Evolutionary conservation across 2,888 invertebrate species (phyloP), one percentile per base, ranked within the genome.

Genomic region (Anticlea derivata): DNA sequence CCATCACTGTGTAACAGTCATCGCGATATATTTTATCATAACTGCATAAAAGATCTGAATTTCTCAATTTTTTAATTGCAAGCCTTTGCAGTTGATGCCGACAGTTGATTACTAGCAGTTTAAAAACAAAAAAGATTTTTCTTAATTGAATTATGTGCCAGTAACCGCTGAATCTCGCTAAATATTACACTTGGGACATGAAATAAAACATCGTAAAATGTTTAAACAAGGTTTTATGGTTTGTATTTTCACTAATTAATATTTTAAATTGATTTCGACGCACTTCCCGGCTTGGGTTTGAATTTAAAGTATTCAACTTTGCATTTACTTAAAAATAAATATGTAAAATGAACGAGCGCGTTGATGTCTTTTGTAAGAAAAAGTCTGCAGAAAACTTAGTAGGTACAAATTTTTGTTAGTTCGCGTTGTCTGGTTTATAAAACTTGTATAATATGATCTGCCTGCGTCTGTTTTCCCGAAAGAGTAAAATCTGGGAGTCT

Each of bases 1-100:
- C 26, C 30, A 31, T 50, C 55, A 61, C 52, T 58, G 61, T 64
- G 6, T 20, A 37, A 68, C 63, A 73, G 68, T 63, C 63, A 62
- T 41, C 48, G 33, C 30, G 48, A 51, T 56, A 31, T 37, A 41
- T 52, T 37, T 47, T 47, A 60, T 53, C 50, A 61, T 55, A 61
- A 63, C 60, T 57, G 46, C 55, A 60, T 65, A 50, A 69, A 48
- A 40, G 39, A 49, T 49, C 73, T 67, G 65, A 61, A 69, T 77
- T 78, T 76, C 73, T 68, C 72, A 77, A 77, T 68, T 61, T 68
- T 70, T 74, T 78, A 78, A 79, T 78, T 79, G 69, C 71, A 29
- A 55, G 45, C 57, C 60, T 68, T 74, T 69, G 62, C 62, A 46
- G 46, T 12, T 54, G 74, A 78, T 73, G 75, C 75, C 76, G 77